Evolutionary conservation across 2,888 invertebrate species (phyloP).

Genomic region (Eupithecia dodoneata): DNA sequence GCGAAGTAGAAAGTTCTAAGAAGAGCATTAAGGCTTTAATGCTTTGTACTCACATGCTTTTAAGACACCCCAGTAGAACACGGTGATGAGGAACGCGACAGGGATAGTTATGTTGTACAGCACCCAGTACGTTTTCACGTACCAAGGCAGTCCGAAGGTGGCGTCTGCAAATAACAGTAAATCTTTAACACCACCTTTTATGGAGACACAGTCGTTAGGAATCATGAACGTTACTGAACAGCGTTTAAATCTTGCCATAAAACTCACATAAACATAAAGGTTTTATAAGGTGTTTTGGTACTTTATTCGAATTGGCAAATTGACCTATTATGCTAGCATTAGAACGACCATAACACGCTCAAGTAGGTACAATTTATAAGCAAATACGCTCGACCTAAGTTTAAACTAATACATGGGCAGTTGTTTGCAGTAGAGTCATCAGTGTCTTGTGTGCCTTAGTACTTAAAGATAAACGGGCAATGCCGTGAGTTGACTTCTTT

Average conservation of each 20-base stretch:
- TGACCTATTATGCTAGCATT: slow-evolving; percentile 29
- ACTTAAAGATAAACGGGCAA: slow-evolving; percentile 22
- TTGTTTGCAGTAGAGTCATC: slow-evolving; percentile 2
- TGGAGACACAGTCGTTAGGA: slow-evolving; percentile 21
- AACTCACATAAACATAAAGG: slow-evolving; percentile 11
- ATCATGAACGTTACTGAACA: slow-evolving; percentile 25
- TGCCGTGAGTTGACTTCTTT: background rate
- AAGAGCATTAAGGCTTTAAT: background rate
- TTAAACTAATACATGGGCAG: slow-evolving; percentile 1
- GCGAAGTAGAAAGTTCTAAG: background rate
- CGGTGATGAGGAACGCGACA: slow-evolving; percentile 77
- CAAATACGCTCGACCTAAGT: slow-evolving; percentile 21
- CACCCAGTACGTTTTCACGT: slow-evolving; percentile 78
- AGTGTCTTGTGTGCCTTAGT: background rate
- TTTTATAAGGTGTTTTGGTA: slow-evolving; percentile 15
- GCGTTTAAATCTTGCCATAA: slow-evolving; percentile 27
- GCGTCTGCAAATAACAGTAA: slow-evolving; percentile 60
- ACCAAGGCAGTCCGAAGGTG: slow-evolving; percentile 74
- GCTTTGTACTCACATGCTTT: slow-evolving; percentile 61
- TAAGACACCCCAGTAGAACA: slow-evolving; percentile 79
- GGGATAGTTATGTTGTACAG: slow-evolving; percentile 79
- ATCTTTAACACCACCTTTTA: slow-evolving; percentile 13
- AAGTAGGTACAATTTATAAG: slow-evolving; percentile 21
- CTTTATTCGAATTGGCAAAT: slow-evolving; percentile 24
- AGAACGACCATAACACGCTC: slow-evolving; percentile 9